These are phyloP conservation scores for Hoplodrina ambigua DNA, from an alignment of 2,888 invertebrate species.

Conservation along the genomic window DNA sequence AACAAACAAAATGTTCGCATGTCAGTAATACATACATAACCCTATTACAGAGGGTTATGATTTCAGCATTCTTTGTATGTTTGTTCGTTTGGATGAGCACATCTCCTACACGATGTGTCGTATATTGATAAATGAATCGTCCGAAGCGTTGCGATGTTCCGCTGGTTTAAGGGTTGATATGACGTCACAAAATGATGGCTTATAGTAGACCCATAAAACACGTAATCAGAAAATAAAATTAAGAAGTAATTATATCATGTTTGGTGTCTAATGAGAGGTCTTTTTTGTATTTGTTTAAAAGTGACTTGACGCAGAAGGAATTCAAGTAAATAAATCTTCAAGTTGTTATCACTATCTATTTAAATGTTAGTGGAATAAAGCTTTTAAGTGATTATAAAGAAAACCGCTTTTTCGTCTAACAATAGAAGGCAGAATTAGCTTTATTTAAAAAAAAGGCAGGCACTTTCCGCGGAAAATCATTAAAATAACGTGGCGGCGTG, in stretches of 20 bases:
- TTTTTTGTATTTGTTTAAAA: slow-evolving; percentile 44
- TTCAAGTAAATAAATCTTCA: slow-evolving; percentile 6
- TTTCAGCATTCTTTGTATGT: too few species aligned
- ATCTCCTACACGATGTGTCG: too few species aligned
- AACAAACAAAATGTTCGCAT: slow-evolving; percentile 37
- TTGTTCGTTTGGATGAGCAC: too few species aligned
- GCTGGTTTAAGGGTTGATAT: too few species aligned
- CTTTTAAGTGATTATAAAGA: not conserved
- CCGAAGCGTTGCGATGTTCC: too few species aligned
- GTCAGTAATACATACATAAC: slow-evolving; percentile 1
- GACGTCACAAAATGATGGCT: too few species aligned
- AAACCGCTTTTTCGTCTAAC: too few species aligned
- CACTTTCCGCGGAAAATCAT: slow-evolving; percentile 1
- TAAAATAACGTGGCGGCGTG: not conserved
- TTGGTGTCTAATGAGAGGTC: not conserved
- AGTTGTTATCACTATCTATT: not conserved
- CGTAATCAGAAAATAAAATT: too few species aligned
- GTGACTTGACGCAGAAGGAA: not conserved
- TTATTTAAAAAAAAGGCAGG: not conserved
- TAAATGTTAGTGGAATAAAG: not conserved
- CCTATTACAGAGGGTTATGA: too few species aligned
- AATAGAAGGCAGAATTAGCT: not conserved
- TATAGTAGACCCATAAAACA: too few species aligned
- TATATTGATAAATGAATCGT: too few species aligned
- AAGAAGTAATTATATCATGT: too few species aligned